Conservation (phyloP, 1,140 invertebrate genomes). For the Neodiprion pinetum region DNA sequence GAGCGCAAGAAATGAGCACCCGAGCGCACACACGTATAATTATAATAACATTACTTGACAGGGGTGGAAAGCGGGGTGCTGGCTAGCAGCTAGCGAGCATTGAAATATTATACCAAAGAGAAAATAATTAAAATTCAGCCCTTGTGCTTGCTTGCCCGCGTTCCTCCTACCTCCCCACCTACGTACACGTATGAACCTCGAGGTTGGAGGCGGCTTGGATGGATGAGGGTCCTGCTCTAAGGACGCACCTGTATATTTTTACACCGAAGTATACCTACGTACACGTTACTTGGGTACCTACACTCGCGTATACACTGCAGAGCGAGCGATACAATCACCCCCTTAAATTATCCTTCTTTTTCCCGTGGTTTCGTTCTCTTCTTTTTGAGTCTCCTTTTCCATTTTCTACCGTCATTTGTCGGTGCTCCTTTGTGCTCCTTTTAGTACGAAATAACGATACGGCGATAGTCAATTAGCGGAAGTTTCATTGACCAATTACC, state of each 20-base stretch:
- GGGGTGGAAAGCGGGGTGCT: slow-evolving; percentile 49
- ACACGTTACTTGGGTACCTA: too few relatives aligned
- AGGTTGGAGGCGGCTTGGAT: not conserved
- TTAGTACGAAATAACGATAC: not conserved
- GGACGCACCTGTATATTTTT: not conserved
- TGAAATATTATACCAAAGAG: slow-evolving; percentile 64
- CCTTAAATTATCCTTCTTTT: not conserved
- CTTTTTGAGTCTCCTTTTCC: not conserved
- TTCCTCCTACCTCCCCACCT: slow-evolving; percentile 12
- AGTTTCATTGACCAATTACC: too few relatives aligned
- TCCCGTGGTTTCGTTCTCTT: not conserved
- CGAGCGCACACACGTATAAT: slow-evolving; percentile 51
- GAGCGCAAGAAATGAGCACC: slow-evolving; percentile 28
- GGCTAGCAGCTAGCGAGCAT: slow-evolving; percentile 53
- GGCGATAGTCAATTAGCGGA: too few relatives aligned
- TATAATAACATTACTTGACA: slow-evolving; percentile 63
- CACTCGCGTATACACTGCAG: not conserved
- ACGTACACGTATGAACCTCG: slow-evolving; percentile 18
- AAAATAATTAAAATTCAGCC: slow-evolving; percentile 65
- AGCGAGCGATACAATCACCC: not conserved
- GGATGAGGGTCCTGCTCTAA: not conserved
- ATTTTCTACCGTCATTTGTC: not conserved
- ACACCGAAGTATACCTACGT: not conserved
- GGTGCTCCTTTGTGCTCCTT: not conserved
- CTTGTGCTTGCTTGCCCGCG: slow-evolving; percentile 53